phyloP scores from a whole-genome alignment of 2,888 invertebrate genomes.

The Troilus luridus region DNA sequence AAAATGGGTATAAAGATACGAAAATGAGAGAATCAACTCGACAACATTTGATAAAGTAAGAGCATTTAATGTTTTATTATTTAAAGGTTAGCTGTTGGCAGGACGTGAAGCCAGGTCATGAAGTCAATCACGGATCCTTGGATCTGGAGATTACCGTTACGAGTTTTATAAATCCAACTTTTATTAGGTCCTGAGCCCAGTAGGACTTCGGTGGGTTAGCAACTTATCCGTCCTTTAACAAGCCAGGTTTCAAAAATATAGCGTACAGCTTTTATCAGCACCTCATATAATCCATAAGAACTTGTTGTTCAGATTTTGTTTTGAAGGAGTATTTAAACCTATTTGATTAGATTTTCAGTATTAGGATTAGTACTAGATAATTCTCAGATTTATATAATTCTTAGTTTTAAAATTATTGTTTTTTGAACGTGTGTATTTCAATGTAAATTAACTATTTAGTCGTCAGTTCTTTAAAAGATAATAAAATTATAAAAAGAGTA shows the following conservation, averaged over 20 bases:
- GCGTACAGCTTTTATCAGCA: background rate
- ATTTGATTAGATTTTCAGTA: too few species aligned
- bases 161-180: slow-evolving; percentile 15
- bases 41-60: background rate
- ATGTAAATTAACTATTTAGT: too few species aligned
- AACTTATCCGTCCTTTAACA: background rate
- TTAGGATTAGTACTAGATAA: too few species aligned
- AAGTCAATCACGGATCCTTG: background rate
- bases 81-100: background rate
- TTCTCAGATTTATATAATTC: too few species aligned
- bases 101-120: background rate
- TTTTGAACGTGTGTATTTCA: too few species aligned
- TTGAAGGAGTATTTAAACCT: too few species aligned
- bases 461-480: too few species aligned
- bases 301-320: background rate
- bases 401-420: too few species aligned
- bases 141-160: background rate
- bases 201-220: background rate
- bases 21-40: too few species aligned
- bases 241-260: background rate
- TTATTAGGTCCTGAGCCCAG: background rate
- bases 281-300: background rate
- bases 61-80: background rate
- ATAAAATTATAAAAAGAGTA: too few species aligned
- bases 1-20: too few species aligned